phyloP scores from a whole-genome alignment of 2,113 vertebrate species.

The Thinocorus orbignyianus region DNA sequence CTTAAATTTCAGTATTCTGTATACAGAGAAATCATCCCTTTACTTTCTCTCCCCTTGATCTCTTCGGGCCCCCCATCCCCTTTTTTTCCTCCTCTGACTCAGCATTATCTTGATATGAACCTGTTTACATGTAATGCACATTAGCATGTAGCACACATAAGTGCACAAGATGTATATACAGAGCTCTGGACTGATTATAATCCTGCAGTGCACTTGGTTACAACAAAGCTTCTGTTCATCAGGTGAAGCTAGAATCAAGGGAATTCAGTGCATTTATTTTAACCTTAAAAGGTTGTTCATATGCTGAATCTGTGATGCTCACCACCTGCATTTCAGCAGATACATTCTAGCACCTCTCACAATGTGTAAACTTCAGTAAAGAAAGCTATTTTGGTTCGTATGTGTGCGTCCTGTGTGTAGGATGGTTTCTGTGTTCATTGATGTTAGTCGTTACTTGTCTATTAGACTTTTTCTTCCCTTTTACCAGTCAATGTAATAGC shows the following conservation, averaged over 20 bases:
- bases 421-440: background rate
- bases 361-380: background rate
- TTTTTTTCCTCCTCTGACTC: background rate
- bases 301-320: background rate
- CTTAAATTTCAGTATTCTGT: background rate
- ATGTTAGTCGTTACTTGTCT: background rate
- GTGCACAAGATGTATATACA: fast-evolving
- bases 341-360: background rate
- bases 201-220: background rate
- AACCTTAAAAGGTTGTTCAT: background rate
- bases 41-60: background rate
- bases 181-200: background rate
- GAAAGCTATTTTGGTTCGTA: background rate
- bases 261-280: background rate
- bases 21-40: background rate
- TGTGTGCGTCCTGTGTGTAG: fast-evolving
- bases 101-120: background rate
- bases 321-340: background rate
- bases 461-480: background rate
- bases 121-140: fast-evolving
- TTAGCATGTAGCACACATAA: background rate
- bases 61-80: background rate
- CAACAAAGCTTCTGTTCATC: background rate
- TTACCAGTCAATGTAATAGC: background rate
- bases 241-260: background rate